A percentile compares a stretch with the other conserved stretches of the same genome.
Conservation (phyloP, 2,888 invertebrate species). For the Phytoseiulus persimilis region DNA sequence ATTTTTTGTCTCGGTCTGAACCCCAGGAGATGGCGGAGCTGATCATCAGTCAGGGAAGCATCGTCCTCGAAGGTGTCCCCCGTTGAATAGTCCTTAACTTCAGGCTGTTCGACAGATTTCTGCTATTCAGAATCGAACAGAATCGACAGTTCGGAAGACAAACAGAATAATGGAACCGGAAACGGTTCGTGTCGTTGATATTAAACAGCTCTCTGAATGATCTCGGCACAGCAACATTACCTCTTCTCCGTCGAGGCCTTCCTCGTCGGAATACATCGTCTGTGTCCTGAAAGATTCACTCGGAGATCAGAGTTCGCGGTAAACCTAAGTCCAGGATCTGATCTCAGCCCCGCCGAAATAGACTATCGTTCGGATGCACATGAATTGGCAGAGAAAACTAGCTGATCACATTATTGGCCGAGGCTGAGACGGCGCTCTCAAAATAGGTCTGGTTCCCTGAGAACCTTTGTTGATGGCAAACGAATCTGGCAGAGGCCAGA, state of each 20-base stretch:
- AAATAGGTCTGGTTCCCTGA: background rate
- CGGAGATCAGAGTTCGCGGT: background rate
- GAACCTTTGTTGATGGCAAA: slow-evolving; percentile 5
- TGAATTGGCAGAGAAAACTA: background rate
- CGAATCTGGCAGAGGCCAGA: background rate
- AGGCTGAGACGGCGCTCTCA: background rate
- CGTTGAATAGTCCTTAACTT: background rate
- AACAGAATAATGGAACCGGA: too few species aligned
- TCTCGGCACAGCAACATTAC: background rate
- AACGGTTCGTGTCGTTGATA: too few species aligned
- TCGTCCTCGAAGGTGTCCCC: background rate
- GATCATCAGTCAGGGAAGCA: background rate
- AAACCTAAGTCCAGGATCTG: background rate
- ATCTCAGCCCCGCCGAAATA: background rate
- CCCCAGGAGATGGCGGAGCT: background rate
- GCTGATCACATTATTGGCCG: background rate
- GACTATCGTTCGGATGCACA: background rate
- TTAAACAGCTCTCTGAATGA: too few species aligned
- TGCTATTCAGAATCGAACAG: background rate
- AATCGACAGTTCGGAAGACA: background rate
- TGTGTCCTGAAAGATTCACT: background rate
- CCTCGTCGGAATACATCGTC: background rate
- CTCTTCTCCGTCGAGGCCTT: background rate
- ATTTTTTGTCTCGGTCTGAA: background rate
- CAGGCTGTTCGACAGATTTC: background rate